Evolutionary conservation across 1,140 invertebrate genomes (phyloP), one percentile per base, ranked within the genome.

Genomic region (Zelostemma sp.): DNA sequence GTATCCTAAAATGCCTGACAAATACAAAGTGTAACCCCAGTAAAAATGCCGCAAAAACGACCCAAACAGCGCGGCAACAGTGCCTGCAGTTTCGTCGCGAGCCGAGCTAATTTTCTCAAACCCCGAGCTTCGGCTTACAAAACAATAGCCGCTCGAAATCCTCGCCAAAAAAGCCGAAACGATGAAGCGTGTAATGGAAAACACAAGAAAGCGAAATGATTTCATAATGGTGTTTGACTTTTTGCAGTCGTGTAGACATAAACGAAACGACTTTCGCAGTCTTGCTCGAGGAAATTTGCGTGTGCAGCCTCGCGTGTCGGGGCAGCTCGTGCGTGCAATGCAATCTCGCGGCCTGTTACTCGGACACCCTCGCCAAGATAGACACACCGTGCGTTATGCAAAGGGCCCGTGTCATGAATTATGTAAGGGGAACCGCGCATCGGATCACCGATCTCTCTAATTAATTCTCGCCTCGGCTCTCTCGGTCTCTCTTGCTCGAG

Each of bases 321-420:
- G 25, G 5, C 14, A 40, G 35, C 35, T 40, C 35, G n/a, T 40
- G 35, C 35, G 35, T 40, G 35, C n/a, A 40, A 40, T 40, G 35
- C n/a, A 40, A 40, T 40, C 35, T 40, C 35, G 35, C 35, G 35
- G 35, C n/a, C 35, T 40, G n/a, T 31, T 31, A 31, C 28, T 31
- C 11, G 35, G n/a, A 40, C 35, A 40, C 35, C 35, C 35, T 40
- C 11, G 25, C 28, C 5, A 31, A 31, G 11, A 31, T 5, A 31
- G 9, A 3, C 1, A n/a, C 35, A 38, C 2, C 12, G 40, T 43
- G 40, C 40, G 11, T 43, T 16, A 43, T 79, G 76, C 73, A 74
- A 78, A 76, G 75, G 69, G 65, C 53, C 73, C 57, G 71, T 62
- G 74, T 74, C 72, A 79, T 79, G 78, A 81, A 82, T 80, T 81